phyloP scores from a whole-genome alignment of 2,888 invertebrate species.

The Lasioglossum malachurum region DNA sequence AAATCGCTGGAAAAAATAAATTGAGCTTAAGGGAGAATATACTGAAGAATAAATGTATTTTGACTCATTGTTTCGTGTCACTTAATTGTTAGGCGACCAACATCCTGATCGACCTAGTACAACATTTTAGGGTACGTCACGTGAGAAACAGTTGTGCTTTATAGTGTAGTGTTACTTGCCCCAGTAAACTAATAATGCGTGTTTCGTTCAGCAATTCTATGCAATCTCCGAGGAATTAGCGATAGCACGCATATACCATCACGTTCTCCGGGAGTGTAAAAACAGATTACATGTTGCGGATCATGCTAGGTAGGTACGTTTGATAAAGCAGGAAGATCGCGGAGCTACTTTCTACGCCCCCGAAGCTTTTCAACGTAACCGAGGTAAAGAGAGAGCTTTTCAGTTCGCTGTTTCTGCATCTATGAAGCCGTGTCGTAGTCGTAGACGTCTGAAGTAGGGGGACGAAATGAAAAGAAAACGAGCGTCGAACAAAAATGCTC shows the following conservation, averaged over 20 bases:
- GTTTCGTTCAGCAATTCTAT: neutral
- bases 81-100: too few relatives aligned
- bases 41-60: too few relatives aligned
- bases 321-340: neutral
- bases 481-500: constrained; percentile 25
- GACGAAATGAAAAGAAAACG: constrained; percentile 42
- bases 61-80: too few relatives aligned
- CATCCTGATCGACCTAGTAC: too few relatives aligned
- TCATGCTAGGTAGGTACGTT: neutral
- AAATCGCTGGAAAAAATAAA: too few relatives aligned
- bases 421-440: neutral
- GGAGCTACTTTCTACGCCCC: neutral
- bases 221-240: neutral
- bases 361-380: neutral
- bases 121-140: too few relatives aligned
- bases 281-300: neutral
- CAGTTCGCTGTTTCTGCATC: neutral
- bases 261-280: neutral
- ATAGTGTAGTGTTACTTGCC: too few relatives aligned
- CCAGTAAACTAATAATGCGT: neutral
- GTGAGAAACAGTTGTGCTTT: too few relatives aligned
- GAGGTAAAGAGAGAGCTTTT: neutral
- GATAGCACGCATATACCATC: neutral
- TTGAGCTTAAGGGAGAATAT: too few relatives aligned
- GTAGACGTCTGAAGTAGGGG: neutral